Evolutionary conservation across 2,113 vertebrate genomes (phyloP), one percentile per base, ranked within the genome.

Genomic region (Crotalus viridis): DNA sequence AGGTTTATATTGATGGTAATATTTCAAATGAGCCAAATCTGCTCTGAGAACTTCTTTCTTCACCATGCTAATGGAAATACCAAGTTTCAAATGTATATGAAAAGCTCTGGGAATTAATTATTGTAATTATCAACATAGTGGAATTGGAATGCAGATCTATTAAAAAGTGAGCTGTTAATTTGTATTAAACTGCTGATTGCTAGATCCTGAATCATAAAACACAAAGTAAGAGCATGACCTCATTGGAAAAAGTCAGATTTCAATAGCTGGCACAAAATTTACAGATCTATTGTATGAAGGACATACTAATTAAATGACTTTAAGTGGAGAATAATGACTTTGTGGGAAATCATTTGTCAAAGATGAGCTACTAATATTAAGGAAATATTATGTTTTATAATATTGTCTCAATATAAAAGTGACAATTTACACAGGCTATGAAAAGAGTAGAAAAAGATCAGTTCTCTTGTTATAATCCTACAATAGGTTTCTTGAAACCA

Each of bases 141-240:
- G 95, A 52, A 95, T 93, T 94, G 39, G 94, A 95, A 95, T 92
- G 81, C 81, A 94, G 93, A 93, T 96, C 92, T 95, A 5, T 96
- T 95, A 92, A 94, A 96, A 95, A 94, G 96, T 56, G 88, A 94
- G 87, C 91, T 57, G 91, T 92, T 97, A 96, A 98, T 95, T 96
- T 96, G 92, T 94, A 92, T 96, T 96, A 96, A 97, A 95, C 74
- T 94, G 94, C 19, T 91, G 94, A 93, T 91, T 96, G 94, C 91
- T 92, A 93, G 89, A 95, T 89, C 89, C 94, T 91, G 10, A 39
- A 91, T 90, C 95, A 92, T 64, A 81, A 89, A 85, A 51, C 15
- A 93, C 93, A 92, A 95, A 97, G 91, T 96, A 1, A 26, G 94
- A 94, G 93, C 93, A 91, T 86, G 59, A 92, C 33, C 39, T 85